Conservation (phyloP, 2,113 vertebrate genomes). For the Tichodroma muraria region DNA sequence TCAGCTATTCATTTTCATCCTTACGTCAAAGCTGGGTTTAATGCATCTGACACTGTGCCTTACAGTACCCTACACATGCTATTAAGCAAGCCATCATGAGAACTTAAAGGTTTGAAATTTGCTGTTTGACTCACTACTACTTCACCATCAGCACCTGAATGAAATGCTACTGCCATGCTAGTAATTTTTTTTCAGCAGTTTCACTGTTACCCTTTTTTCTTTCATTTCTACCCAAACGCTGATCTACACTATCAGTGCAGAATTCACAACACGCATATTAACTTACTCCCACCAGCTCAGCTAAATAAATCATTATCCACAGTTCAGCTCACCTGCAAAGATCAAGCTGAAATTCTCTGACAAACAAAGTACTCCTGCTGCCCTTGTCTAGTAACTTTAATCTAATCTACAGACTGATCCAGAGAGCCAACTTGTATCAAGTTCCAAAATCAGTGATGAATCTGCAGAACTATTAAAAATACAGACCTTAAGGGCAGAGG, state of each 20-base stretch:
- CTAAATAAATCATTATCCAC: neutral
- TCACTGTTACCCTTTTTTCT: neutral
- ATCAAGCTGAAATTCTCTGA: neutral
- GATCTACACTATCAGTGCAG: neutral
- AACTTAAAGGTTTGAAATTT: neutral
- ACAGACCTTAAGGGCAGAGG: neutral
- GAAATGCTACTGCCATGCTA: neutral
- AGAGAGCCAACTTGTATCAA: neutral
- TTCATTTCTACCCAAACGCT: neutral
- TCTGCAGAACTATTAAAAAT: neutral
- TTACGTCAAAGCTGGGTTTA: neutral
- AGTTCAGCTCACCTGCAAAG: neutral
- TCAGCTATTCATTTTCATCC: neutral
- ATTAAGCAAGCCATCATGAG: neutral
- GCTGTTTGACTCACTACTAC: neutral
- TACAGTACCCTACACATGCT: neutral
- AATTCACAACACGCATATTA: neutral
- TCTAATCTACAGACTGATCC: neutral
- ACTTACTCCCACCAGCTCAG: neutral
- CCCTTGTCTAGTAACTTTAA: neutral
- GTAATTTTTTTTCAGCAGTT: neutral
- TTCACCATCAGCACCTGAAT: neutral
- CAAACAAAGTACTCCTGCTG: neutral
- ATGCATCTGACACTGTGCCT: neutral
- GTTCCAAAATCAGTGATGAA: constrained; percentile 10